A percentile compares a stretch with the other conserved stretches of the same genome.
phyloP scores from a whole-genome alignment of 2,888 invertebrate genomes.

The Plemyria rubiginata region DNA sequence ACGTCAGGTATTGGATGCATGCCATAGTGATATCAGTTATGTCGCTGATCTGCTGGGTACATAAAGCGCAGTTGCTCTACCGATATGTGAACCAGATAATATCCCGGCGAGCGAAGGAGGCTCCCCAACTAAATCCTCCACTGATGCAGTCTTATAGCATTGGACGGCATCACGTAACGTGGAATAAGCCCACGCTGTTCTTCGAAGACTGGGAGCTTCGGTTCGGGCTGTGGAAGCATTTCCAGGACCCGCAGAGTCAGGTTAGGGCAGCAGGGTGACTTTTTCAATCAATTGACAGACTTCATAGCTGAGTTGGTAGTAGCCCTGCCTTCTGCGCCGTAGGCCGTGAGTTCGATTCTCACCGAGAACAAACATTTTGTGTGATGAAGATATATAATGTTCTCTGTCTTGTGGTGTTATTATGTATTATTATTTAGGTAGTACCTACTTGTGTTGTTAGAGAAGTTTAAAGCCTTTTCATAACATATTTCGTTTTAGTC shows the following conservation, averaged over 20 bases:
- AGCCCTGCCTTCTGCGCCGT: no score
- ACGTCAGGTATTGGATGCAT: slow-evolving; percentile 82
- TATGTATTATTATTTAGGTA: no score
- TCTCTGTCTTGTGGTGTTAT: no score
- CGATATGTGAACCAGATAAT: slow-evolving; percentile 85
- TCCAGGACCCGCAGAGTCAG: slow-evolving; percentile 53
- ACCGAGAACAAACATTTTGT: no score
- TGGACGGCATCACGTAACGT: slow-evolving; percentile 82
- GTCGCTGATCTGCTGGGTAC: slow-evolving; percentile 87
- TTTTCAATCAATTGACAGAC: neutral
- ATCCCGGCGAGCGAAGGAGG: slow-evolving; percentile 83
- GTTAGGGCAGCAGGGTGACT: neutral
- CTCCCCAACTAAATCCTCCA: slow-evolving; percentile 87
- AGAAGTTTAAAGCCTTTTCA: no score
- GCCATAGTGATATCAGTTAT: slow-evolving; percentile 85
- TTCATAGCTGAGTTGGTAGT: no score
- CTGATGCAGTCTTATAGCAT: slow-evolving; percentile 80
- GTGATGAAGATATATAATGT: no score
- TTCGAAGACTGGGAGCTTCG: slow-evolving; percentile 88
- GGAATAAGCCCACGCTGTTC: slow-evolving; percentile 86
- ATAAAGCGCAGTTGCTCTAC: slow-evolving; percentile 83
- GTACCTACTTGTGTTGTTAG: no score
- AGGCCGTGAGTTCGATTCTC: no score
- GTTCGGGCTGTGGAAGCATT: slow-evolving; percentile 87
- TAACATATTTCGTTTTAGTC: no score